phyloP scores from a whole-genome alignment of 2,797 vertebrate genomes.

The Sarcophilus harrisii region DNA sequence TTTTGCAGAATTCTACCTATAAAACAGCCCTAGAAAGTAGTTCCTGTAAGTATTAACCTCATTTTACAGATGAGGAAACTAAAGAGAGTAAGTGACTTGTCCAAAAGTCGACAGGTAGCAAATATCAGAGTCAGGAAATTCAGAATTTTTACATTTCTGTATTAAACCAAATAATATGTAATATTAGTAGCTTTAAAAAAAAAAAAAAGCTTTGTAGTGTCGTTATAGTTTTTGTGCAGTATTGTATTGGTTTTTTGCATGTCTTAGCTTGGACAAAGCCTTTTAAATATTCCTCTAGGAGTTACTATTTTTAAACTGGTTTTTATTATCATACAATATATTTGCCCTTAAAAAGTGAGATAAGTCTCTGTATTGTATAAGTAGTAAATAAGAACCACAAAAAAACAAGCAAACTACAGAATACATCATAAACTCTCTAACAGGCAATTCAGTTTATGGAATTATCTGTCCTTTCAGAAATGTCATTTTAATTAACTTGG shows the following conservation, averaged over 20 bases:
- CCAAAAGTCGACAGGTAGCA: background rate
- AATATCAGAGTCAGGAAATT: background rate
- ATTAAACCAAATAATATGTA: background rate
- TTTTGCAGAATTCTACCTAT: background rate
- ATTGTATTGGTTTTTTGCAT: background rate
- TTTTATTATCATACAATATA: background rate
- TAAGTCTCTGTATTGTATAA: constrained; percentile 25
- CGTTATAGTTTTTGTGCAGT: background rate
- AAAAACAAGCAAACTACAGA: constrained; percentile 10
- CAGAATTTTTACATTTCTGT: background rate
- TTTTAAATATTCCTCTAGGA: constrained; percentile 39
- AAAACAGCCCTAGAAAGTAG: background rate
- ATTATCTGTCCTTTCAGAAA: constrained; percentile 81
- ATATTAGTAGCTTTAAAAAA: background rate
- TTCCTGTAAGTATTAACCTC: background rate
- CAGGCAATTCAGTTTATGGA: constrained; percentile 74
- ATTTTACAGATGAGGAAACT: constrained; percentile 35
- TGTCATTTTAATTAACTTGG: constrained; percentile 79
- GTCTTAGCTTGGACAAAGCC: background rate
- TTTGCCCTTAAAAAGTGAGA: constrained; percentile 3
- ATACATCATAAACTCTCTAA: constrained; percentile 50
- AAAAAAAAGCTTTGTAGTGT: background rate
- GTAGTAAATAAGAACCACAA: constrained; percentile 21
- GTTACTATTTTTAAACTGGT: constrained; percentile 36
- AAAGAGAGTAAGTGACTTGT: background rate